Percentiles rank a stretch among this genome's conserved stretches.
These are phyloP conservation scores for Epiblema foenella DNA, from an alignment of 2,888 invertebrate genomes.

Conservation along the genomic window DNA sequence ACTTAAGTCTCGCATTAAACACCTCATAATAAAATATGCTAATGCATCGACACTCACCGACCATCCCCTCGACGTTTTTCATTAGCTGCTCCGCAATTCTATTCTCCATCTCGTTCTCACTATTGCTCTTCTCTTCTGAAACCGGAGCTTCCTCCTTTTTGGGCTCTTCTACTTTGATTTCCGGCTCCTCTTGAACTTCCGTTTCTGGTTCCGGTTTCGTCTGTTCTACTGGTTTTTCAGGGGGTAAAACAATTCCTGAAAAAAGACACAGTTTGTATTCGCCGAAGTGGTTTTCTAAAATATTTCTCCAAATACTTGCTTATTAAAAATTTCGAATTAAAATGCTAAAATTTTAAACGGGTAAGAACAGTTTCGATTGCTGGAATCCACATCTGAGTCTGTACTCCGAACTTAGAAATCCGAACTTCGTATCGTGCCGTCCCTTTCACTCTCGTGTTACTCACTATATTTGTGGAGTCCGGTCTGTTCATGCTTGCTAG, in stretches of 20 bases:
- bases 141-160: constrained; percentile 46
- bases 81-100: constrained; percentile 68
- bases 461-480: too few relatives aligned
- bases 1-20: too few relatives aligned
- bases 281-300: not conserved
- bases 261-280: not conserved
- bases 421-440: too few relatives aligned
- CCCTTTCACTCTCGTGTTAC: too few relatives aligned
- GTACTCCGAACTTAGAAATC: too few relatives aligned
- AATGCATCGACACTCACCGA: constrained; percentile 64
- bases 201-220: constrained; percentile 48
- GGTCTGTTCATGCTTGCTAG: too few relatives aligned
- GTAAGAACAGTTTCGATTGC: not conserved
- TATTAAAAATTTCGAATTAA: too few relatives aligned
- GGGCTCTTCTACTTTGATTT: constrained; percentile 46
- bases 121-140: constrained; percentile 53
- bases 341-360: not conserved
- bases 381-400: too few relatives aligned
- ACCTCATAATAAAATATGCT: not conserved
- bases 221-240: constrained; percentile 47
- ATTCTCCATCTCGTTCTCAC: constrained; percentile 61
- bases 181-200: constrained; percentile 46
- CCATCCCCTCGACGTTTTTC: constrained; percentile 70
- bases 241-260: constrained; percentile 67
- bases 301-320: not conserved